These are phyloP conservation scores for Ariolimax columbianus DNA, from an alignment of 2,888 invertebrate genomes.

Conservation along the genomic window DNA sequence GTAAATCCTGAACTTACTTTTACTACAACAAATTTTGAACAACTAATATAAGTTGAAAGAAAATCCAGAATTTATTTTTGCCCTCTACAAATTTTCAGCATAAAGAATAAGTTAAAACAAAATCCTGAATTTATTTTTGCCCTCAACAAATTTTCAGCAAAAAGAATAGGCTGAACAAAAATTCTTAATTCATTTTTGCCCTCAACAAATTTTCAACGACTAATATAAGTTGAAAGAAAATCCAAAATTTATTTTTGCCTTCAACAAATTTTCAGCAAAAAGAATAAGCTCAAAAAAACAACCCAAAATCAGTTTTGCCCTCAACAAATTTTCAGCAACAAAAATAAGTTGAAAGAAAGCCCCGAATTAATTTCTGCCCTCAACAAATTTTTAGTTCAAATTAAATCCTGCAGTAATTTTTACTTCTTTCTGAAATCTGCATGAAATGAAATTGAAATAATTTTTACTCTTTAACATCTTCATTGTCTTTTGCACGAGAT, in stretches of 20 bases:
- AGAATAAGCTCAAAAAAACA: no score
- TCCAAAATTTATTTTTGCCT: not conserved
- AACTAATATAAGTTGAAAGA: not conserved
- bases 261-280: not conserved
- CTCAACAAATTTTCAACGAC: not conserved
- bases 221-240: not conserved
- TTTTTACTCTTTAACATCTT: not conserved
- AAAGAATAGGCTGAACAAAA: no score
- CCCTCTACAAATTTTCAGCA: not conserved
- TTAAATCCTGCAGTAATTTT: no score
- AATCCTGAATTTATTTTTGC: not conserved
- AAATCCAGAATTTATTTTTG: not conserved
- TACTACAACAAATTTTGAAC: not conserved
- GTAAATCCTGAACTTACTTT: no score
- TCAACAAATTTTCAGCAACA: not conserved
- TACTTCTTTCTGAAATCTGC: not conserved
- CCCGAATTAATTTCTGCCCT: not conserved
- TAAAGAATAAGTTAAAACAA: not conserved
- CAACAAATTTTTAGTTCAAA: not conserved
- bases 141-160: not conserved
- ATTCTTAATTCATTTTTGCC: no score
- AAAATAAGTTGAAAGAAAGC: not conserved
- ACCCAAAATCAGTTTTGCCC: not conserved
- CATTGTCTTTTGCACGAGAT: not conserved
- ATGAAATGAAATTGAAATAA: not conserved